These are phyloP conservation scores for Sepiola atlantica DNA, from an alignment of 2,888 invertebrate species.

Conservation along the genomic window DNA sequence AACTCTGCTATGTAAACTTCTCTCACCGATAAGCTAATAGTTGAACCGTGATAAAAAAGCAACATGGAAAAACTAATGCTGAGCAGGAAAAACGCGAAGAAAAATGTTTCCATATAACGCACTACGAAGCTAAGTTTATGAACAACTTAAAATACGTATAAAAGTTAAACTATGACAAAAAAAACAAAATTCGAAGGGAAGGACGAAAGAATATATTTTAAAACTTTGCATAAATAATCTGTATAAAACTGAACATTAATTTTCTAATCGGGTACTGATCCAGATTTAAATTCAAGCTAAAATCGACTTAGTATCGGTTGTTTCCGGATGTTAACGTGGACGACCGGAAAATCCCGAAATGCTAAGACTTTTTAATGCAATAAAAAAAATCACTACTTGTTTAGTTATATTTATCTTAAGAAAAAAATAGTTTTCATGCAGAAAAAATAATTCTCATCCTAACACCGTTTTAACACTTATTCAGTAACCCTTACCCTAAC, in stretches of 20 bases:
- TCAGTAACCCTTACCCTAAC: no score
- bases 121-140: not conserved
- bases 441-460: no score
- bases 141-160: not conserved
- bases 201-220: not conserved
- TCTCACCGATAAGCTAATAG: conserved; percentile 32
- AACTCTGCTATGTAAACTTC: conserved; percentile 32
- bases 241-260: not conserved
- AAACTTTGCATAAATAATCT: not conserved
- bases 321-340: no score
- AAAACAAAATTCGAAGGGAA: not conserved
- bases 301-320: no score
- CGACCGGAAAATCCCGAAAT: no score
- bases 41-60: conserved; percentile 23
- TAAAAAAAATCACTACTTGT: no score
- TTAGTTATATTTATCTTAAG: no score
- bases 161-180: not conserved
- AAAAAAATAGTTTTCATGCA: no score
- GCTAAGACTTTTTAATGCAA: no score
- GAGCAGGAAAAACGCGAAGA: not conserved
- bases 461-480: no score
- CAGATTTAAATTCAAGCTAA: no score
- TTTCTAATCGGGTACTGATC: no score
- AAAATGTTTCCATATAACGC: not conserved
- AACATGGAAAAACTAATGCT: not conserved